phyloP scores from a whole-genome alignment of 1,140 invertebrate species.

The Globodera rostochiensis region DNA sequence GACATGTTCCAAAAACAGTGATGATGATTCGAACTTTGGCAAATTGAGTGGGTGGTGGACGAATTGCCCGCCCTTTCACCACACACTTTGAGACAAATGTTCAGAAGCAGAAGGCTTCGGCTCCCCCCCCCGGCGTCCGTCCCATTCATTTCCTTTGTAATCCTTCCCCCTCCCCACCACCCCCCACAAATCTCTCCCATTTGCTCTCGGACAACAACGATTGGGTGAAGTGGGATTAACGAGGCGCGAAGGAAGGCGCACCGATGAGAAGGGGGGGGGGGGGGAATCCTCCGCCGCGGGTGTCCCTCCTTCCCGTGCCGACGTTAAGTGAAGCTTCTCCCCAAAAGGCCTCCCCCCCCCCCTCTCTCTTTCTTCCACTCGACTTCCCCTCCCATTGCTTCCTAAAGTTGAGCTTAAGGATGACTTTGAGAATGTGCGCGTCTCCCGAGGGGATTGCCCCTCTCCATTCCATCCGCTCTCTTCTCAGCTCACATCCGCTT shows the following conservation, averaged over 20 bases:
- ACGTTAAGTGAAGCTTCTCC: slow-evolving; percentile 1
- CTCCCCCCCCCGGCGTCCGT: not conserved
- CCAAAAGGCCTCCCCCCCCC: not conserved
- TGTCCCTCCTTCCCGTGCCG: slow-evolving; percentile 1
- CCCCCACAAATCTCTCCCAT: slow-evolving; percentile 1
- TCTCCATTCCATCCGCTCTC: not conserved
- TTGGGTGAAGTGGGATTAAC: slow-evolving; percentile 12
- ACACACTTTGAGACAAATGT: too few relatives aligned
- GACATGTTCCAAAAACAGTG: too few relatives aligned
- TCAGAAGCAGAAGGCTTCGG: too few relatives aligned
- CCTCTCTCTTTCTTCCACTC: slow-evolving; percentile 5
- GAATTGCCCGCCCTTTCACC: too few relatives aligned
- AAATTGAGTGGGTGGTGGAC: too few relatives aligned
- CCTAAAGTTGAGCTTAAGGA: slow-evolving; percentile 2
- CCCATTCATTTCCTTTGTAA: not conserved
- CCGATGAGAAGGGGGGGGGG: not conserved
- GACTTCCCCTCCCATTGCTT: not conserved
- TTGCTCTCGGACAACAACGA: not conserved
- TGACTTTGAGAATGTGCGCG: slow-evolving; percentile 5
- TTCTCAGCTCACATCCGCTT: slow-evolving; percentile 6
- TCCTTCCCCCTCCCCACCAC: not conserved
- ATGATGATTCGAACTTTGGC: too few relatives aligned
- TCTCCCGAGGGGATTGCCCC: slow-evolving; percentile 4
- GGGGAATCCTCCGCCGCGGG: not conserved
- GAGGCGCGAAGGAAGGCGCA: slow-evolving; percentile 1